A percentile compares a stretch with the other conserved stretches of the same genome.
phyloP scores from a whole-genome alignment of 2,113 vertebrate species.

The Manacus vitellinus region DNA sequence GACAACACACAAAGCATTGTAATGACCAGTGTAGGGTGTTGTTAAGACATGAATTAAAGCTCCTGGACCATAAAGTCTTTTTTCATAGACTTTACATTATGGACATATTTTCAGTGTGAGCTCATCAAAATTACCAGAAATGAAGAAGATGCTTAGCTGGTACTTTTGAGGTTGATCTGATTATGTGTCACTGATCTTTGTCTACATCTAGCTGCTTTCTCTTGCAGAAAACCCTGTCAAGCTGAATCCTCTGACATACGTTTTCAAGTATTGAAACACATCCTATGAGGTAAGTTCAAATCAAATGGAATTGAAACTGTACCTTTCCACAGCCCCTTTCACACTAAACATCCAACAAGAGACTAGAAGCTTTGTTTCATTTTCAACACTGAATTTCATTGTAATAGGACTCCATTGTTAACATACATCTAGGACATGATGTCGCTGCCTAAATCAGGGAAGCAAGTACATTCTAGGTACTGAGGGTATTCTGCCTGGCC shows the following conservation, averaged over 20 bases:
- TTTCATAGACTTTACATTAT: conserved; percentile 37
- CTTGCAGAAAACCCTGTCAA: background rate
- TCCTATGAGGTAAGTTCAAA: background rate
- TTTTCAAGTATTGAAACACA: background rate
- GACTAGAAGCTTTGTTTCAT: background rate
- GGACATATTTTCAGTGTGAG: background rate
- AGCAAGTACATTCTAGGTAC: background rate
- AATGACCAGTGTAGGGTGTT: conserved; percentile 41
- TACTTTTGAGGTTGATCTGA: conserved; percentile 7
- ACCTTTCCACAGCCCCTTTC: background rate
- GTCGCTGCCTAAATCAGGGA: background rate
- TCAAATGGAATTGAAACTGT: background rate
- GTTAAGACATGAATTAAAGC: conserved; percentile 58
- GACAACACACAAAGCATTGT: conserved; percentile 45
- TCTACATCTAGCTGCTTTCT: background rate
- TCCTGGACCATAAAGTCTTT: conserved; percentile 37
- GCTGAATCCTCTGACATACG: fast-evolving
- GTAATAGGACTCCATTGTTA: background rate
- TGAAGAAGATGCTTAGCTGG: background rate
- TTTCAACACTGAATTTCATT: background rate
- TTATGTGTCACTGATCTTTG: background rate
- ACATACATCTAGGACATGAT: background rate
- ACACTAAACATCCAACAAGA: background rate
- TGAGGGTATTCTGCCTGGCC: background rate
- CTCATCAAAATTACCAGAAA: conserved; percentile 40